Evolutionary conservation across 2,797 vertebrate species (phyloP).

Genomic region (Picus viridis): DNA sequence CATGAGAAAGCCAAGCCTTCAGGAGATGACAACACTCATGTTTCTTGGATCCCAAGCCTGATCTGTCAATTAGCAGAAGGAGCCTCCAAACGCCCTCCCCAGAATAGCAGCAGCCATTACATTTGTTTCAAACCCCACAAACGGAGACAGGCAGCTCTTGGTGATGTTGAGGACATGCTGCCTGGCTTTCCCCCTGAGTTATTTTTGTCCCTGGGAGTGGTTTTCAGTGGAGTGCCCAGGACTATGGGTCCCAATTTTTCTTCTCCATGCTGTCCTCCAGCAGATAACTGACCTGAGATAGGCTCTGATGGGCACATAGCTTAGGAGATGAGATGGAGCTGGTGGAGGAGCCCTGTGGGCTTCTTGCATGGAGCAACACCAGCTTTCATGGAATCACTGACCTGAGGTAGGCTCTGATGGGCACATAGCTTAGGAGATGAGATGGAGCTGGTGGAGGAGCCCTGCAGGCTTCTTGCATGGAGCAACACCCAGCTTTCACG

Average conservation of each 20-base stretch:
- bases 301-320: background rate
- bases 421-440: background rate
- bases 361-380: background rate
- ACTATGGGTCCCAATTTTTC: accelerated
- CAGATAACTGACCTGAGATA: accelerated
- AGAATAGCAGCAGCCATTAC: slow-evolving; percentile 7
- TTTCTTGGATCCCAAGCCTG: background rate
- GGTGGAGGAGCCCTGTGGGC: background rate
- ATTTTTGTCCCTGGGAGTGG: background rate
- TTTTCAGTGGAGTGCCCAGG: accelerated
- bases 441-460: background rate
- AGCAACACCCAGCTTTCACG: background rate
- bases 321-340: background rate
- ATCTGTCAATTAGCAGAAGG: background rate
- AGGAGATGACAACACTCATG: background rate
- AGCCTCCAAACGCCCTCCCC: background rate
- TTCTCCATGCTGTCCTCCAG: accelerated
- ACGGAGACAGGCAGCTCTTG: background rate
- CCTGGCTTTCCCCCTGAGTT: background rate
- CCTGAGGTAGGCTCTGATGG: background rate
- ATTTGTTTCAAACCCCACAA: background rate
- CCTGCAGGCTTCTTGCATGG: background rate
- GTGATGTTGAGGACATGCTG: background rate
- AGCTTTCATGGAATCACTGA: background rate
- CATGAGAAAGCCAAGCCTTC: background rate